Percentiles rank a stretch among this genome's conserved stretches.
These are phyloP conservation scores for Colius striatus DNA, from an alignment of 2,113 vertebrate species.

Conservation along the genomic window DNA sequence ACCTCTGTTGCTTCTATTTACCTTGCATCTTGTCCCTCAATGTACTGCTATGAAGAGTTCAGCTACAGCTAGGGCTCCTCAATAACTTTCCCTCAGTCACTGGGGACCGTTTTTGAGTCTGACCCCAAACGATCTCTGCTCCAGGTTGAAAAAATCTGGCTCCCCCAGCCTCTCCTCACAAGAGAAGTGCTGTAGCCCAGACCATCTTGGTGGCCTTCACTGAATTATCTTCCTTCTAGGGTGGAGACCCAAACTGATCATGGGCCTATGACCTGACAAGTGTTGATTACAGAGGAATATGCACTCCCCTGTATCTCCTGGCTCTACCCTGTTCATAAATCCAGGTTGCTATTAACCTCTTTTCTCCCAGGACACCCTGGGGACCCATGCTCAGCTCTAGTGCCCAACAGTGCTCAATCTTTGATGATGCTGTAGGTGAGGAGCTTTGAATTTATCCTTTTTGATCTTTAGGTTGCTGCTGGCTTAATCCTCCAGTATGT, in stretches of 20 bases:
- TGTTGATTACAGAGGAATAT: background rate
- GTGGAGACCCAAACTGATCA: fast-evolving
- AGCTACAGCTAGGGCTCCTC: background rate
- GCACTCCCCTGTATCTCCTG: background rate
- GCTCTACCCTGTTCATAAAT: background rate
- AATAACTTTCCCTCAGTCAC: background rate
- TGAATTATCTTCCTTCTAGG: background rate
- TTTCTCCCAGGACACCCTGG: background rate
- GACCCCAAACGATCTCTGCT: background rate
- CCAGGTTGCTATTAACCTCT: background rate
- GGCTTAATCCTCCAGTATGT: background rate
- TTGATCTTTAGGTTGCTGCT: background rate
- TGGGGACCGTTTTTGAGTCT: fast-evolving
- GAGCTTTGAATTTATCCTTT: background rate
- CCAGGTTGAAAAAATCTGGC: background rate
- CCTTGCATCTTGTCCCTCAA: background rate
- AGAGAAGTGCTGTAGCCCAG: background rate
- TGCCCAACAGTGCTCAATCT: background rate
- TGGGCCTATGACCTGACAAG: background rate
- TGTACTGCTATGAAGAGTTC: background rate
- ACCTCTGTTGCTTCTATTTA: background rate
- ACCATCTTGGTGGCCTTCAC: background rate
- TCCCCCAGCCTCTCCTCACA: background rate
- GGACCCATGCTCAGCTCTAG: background rate
- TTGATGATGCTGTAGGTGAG: background rate